Evolutionary conservation across 2,888 invertebrate genomes (phyloP), one percentile per base, ranked within the genome.

Genomic region (Morpho helenor): DNA sequence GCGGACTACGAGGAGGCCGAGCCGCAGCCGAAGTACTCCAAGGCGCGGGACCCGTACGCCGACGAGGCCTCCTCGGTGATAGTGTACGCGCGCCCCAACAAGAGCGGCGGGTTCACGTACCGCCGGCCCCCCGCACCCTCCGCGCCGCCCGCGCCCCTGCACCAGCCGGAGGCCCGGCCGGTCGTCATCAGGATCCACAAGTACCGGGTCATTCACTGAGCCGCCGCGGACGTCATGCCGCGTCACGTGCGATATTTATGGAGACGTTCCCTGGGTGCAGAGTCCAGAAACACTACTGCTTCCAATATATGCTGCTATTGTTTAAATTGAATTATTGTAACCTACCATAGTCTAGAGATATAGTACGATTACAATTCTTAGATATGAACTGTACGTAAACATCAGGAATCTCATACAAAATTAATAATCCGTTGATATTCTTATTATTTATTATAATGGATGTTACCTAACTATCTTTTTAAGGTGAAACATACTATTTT

Each of bases 141-240:
- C 45, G 10, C 56, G 9, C 66, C 68, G 50, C 76, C 78, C 2
- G 16, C 16, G 16, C 16, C 16, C 16, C 16, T 16, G 16, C 16
- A 16, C 39, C 57, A 47, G 70, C 31, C 67, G 48, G 68, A 69
- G 8, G 64, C 64, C 8, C 73, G 75, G 39, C 84, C 85, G 0
- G 70, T 82, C 62, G 74, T 84, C 61, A 71, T 87, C 10, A 72
- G 84, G 56, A 81, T 87, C 39, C 87, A 87, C 66, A 86, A 82
- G 63, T 80, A 86, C 62, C 80, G 74, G 59, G 67, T 87, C n/a
- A 66, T 75, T 22, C 75, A 74, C 49, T 63, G 42, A 54, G 7
- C n/a, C 39, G 16, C 4, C 41, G 9, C 7, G 22, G 7, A 10
- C 4, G 22, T 42, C 41, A 7, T 42, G 23, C 42, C 8, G n/a